These are phyloP conservation scores for Kryptopterus vitreolus DNA, from an alignment of 2,797 vertebrate genomes.

Conservation along the genomic window DNA sequence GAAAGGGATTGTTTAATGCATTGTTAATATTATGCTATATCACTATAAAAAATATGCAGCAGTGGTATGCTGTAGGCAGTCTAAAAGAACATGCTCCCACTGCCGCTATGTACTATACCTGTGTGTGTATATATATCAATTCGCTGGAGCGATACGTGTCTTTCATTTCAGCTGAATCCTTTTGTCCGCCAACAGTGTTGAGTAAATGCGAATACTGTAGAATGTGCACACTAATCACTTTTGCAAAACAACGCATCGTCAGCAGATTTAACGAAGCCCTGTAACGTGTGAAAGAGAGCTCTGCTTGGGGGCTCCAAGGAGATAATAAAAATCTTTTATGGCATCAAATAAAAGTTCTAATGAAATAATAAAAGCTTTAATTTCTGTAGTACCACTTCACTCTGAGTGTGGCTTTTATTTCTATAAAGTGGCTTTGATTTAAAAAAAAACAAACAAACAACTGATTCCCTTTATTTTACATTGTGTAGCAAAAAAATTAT, in stretches of 20 bases:
- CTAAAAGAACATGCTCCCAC: not conserved
- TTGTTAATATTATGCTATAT: not conserved
- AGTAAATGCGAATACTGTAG: slow-evolving; percentile 11
- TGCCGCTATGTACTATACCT: not conserved
- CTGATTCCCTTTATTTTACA: slow-evolving; percentile 29
- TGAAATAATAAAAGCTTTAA: slow-evolving; percentile 37
- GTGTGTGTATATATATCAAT: not conserved
- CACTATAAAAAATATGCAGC: not conserved
- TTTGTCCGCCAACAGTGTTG: slow-evolving; percentile 25
- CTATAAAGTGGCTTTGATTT: slow-evolving; percentile 18
- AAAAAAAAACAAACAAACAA: too few species aligned
- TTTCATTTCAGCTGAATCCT: not conserved
- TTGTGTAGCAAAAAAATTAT: not conserved
- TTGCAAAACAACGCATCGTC: slow-evolving; percentile 29
- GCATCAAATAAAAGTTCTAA: slow-evolving; percentile 34
- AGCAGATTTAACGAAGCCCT: slow-evolving; percentile 31
- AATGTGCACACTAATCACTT: slow-evolving; percentile 41
- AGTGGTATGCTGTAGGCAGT: not conserved
- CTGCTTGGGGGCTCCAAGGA: slow-evolving; percentile 6
- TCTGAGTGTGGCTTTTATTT: slow-evolving; percentile 33
- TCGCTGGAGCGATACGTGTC: not conserved
- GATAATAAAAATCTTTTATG: slow-evolving; percentile 37
- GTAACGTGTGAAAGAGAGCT: not conserved
- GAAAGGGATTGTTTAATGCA: not conserved
- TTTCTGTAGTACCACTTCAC: slow-evolving; percentile 9